Percentiles rank a stretch among this genome's conserved stretches.
Conservation (phyloP, 2,888 invertebrate genomes). For the Cephonodes hylas region DNA sequence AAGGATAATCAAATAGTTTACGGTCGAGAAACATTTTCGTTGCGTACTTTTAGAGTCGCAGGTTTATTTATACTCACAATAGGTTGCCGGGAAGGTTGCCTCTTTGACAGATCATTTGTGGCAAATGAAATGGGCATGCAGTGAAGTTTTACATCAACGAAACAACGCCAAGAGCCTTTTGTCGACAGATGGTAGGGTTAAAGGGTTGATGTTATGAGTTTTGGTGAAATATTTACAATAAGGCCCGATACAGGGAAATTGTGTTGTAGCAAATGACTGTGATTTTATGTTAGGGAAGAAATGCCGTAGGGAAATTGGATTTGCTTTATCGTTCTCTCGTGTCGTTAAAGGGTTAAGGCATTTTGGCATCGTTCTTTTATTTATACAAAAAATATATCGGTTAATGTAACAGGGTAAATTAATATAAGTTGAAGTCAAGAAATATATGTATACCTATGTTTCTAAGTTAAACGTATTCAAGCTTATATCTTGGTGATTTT, state of each 20-base stretch:
- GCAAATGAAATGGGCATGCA: conserved; percentile 37
- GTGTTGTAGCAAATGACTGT: background rate
- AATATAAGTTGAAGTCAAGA: too few species aligned
- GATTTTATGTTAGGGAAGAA: background rate
- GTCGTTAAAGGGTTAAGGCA: background rate
- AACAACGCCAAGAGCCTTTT: conserved; percentile 3
- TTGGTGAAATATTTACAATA: conserved; percentile 4
- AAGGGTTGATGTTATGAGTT: conserved; percentile 3
- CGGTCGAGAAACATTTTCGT: conserved; percentile 51
- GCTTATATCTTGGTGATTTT: too few species aligned
- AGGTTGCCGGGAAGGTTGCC: conserved; percentile 35
- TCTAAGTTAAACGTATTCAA: too few species aligned
- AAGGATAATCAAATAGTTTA: conserved; percentile 67
- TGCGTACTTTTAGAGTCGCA: conserved; percentile 40
- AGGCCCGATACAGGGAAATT: background rate
- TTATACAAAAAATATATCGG: too few species aligned
- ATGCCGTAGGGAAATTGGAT: background rate
- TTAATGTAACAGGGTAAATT: too few species aligned
- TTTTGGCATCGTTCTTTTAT: too few species aligned
- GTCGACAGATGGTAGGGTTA: background rate
- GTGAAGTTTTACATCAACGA: conserved; percentile 8
- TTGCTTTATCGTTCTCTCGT: background rate
- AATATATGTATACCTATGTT: too few species aligned
- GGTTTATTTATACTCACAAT: conserved; percentile 51
- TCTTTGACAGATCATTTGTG: conserved; percentile 51